A percentile compares a stretch with the other conserved stretches of the same genome.
These are phyloP conservation scores for Agrotis clavis DNA, from an alignment of 2,888 invertebrate genomes.

Conservation along the genomic window DNA sequence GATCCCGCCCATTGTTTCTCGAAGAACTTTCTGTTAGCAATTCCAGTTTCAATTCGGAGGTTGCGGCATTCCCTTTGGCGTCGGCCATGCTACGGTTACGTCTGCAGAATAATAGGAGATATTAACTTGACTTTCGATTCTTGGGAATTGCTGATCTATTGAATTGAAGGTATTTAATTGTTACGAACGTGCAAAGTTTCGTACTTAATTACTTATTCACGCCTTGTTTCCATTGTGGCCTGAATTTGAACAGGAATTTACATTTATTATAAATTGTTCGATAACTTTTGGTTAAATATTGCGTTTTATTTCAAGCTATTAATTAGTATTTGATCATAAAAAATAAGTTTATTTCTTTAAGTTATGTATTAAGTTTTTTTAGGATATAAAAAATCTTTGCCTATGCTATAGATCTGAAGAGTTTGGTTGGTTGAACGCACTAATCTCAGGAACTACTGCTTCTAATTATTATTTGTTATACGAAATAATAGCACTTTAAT, in stretches of 20 bases:
- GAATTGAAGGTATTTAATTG: constrained; percentile 49
- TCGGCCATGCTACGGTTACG: constrained; percentile 54
- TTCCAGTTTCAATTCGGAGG: constrained; percentile 75
- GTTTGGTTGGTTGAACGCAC: no score
- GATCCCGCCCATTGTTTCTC: constrained; percentile 78
- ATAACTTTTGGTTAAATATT: constrained; percentile 4
- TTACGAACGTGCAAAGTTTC: constrained; percentile 46
- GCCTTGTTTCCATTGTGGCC: constrained; percentile 23
- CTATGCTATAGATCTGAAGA: no score
- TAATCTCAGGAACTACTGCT: no score
- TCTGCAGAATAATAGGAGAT: constrained; percentile 61
- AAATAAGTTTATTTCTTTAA: no score
- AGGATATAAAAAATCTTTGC: no score
- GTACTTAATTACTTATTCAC: constrained; percentile 47
- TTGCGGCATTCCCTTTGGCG: constrained; percentile 72
- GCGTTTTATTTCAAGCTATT: background rate
- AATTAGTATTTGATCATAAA: no score
- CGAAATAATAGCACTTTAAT: no score
- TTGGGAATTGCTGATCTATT: constrained; percentile 52
- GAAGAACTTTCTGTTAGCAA: constrained; percentile 78
- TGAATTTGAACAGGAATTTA: constrained; percentile 26
- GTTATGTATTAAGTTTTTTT: no score
- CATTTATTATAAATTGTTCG: constrained; percentile 20
- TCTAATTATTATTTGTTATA: no score
- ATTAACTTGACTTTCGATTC: constrained; percentile 58